Evolutionary conservation across 92 coral and sea anemone species (phyloP).

Genomic region (Nematostella vectensis): DNA sequence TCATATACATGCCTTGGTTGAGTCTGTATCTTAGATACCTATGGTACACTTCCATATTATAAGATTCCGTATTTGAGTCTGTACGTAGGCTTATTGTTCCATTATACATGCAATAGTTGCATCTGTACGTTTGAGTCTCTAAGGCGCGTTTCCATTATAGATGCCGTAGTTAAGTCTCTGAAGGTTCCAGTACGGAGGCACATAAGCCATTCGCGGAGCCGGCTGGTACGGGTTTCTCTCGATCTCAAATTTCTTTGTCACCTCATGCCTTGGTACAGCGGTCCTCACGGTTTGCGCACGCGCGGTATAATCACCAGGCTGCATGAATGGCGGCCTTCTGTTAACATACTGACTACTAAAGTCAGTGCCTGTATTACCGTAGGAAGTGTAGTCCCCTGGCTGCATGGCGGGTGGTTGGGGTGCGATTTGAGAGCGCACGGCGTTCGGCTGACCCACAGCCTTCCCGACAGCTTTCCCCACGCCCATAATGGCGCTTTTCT

Average conservation of each 20-base stretch:
- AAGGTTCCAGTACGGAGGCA: constrained; percentile 49
- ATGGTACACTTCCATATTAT: no score
- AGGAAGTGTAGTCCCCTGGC: constrained; percentile 10
- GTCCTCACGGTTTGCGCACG: neutral
- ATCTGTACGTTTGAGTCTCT: no score
- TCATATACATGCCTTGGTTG: no score
- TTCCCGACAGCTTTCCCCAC: constrained; percentile 54
- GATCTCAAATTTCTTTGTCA: constrained; percentile 70
- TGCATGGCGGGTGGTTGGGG: neutral
- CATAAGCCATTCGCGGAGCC: constrained; percentile 4
- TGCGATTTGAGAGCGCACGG: constrained; percentile 14
- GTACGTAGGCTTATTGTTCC: no score
- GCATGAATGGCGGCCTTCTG: constrained; percentile 7
- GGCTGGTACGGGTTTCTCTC: constrained; percentile 63
- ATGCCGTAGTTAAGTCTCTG: constrained; percentile 64
- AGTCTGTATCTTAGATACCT: no score
- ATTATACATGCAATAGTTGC: no score
- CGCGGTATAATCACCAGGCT: constrained; percentile 20
- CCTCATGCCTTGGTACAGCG: constrained; percentile 6
- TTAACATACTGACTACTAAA: no score
- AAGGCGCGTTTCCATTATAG: constrained; percentile 70
- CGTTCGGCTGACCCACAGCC: constrained; percentile 6
- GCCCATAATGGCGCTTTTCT: constrained; percentile 53
- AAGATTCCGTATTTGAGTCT: no score
- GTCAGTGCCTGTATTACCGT: neutral